phyloP scores from a whole-genome alignment of 2,888 invertebrate species.

The Tiphia femorata region DNA sequence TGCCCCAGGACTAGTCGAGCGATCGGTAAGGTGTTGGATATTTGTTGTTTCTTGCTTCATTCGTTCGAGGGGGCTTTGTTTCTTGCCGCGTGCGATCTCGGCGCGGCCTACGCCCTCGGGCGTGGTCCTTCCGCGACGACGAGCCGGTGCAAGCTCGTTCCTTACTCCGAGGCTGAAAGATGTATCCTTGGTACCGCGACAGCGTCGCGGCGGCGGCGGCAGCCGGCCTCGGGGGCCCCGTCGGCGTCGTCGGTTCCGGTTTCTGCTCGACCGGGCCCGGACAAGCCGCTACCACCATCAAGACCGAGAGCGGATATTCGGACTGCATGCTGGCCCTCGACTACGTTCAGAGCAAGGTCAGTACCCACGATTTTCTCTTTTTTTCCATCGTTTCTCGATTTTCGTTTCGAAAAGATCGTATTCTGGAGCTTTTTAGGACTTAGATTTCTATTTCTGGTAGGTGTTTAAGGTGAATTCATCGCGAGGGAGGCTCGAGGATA shows the following conservation, averaged over 20 bases:
- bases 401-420: neutral
- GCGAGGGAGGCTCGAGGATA: too few species aligned
- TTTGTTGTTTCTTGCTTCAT: too few species aligned
- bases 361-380: slow-evolving; percentile 31
- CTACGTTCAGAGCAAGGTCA: slow-evolving; percentile 78
- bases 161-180: too few species aligned
- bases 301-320: slow-evolving; percentile 77
- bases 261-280: slow-evolving; percentile 71
- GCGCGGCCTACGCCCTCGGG: too few species aligned
- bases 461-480: too few species aligned
- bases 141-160: slow-evolving; percentile 1
- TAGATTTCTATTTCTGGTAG: too few species aligned
- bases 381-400: neutral
- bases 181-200: slow-evolving; percentile 78
- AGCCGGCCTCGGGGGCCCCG: slow-evolving; percentile 70
- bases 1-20: too few species aligned
- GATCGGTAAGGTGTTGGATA: too few species aligned
- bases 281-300: slow-evolving; percentile 72
- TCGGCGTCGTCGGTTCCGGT: slow-evolving; percentile 66
- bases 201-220: slow-evolving; percentile 71
- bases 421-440: too few species aligned
- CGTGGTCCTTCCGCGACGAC: neutral
- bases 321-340: slow-evolving; percentile 80
- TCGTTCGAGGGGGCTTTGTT: too few species aligned
- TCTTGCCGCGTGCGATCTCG: too few species aligned